A percentile compares a stretch with the other conserved stretches of the same genome.
These are phyloP conservation scores for Borostomias antarcticus DNA, from an alignment of 2,797 vertebrate genomes.

Conservation along the genomic window DNA sequence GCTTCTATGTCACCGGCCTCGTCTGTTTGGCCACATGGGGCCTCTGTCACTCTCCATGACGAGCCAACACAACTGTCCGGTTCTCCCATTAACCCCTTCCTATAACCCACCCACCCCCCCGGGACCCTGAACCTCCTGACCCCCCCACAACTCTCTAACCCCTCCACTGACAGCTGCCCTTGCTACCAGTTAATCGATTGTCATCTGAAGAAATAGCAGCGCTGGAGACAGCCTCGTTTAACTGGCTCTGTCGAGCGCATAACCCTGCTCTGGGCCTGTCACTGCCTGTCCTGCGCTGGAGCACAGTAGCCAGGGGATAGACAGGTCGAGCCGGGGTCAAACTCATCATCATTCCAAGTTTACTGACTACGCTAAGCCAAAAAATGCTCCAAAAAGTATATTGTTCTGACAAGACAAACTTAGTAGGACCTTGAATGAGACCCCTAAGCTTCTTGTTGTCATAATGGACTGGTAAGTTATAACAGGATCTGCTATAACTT, in stretches of 20 bases:
- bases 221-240: constrained; percentile 27
- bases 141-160: constrained; percentile 28
- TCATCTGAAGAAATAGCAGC: constrained; percentile 26
- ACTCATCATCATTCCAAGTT: too few relatives aligned
- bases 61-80: constrained; percentile 40
- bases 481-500: too few relatives aligned
- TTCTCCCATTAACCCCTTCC: constrained; percentile 12
- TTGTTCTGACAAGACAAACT: too few relatives aligned
- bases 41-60: constrained; percentile 28
- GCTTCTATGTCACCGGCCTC: background rate
- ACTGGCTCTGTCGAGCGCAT: constrained; percentile 36
- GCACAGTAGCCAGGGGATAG: too few relatives aligned
- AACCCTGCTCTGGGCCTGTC: too few relatives aligned
- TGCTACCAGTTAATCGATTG: constrained; percentile 25
- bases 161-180: constrained; percentile 52
- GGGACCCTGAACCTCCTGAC: constrained; percentile 11
- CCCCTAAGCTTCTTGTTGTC: too few relatives aligned
- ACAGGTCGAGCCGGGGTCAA: too few relatives aligned
- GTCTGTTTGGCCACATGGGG: background rate
- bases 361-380: too few relatives aligned
- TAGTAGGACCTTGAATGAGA: too few relatives aligned
- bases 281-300: too few relatives aligned
- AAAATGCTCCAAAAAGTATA: too few relatives aligned
- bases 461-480: too few relatives aligned
- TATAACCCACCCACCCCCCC: constrained; percentile 32